phyloP scores from a whole-genome alignment of 1,140 invertebrate species.

The Ceratosolen fusciceps region DNA sequence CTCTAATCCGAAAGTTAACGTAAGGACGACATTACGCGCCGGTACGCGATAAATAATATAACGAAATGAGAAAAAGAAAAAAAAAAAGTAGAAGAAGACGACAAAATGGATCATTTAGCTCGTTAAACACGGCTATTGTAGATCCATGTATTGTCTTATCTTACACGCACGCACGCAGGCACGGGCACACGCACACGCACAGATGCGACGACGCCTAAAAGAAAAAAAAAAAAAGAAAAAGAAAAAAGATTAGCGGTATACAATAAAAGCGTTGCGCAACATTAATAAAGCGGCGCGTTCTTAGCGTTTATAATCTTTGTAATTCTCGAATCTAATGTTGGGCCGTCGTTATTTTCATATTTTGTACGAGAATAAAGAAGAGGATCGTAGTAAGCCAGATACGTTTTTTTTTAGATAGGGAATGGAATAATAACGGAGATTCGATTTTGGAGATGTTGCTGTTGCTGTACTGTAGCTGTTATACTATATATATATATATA shows the following conservation, averaged over 20 bases:
- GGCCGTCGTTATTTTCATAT: background rate
- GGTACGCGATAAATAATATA: background rate
- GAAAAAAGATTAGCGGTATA: conserved; percentile 5
- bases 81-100: background rate
- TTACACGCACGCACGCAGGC: background rate
- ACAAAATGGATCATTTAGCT: background rate
- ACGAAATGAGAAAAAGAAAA: no score
- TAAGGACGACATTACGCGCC: background rate
- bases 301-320: background rate
- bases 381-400: conserved; percentile 72
- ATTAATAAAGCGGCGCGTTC: background rate
- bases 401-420: no score
- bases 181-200: no score
- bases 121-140: background rate
- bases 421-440: no score
- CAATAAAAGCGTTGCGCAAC: background rate
- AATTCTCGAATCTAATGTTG: conserved; percentile 3
- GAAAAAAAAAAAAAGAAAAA: no score
- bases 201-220: no score
- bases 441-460: no score
- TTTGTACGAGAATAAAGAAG: background rate
- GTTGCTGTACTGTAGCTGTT: no score
- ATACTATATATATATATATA: no score
- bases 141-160: conserved; percentile 27
- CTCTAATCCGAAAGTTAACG: background rate